These are phyloP conservation scores for Procambarus virginalis DNA, from an alignment of 1,140 invertebrate genomes.

Conservation along the genomic window DNA sequence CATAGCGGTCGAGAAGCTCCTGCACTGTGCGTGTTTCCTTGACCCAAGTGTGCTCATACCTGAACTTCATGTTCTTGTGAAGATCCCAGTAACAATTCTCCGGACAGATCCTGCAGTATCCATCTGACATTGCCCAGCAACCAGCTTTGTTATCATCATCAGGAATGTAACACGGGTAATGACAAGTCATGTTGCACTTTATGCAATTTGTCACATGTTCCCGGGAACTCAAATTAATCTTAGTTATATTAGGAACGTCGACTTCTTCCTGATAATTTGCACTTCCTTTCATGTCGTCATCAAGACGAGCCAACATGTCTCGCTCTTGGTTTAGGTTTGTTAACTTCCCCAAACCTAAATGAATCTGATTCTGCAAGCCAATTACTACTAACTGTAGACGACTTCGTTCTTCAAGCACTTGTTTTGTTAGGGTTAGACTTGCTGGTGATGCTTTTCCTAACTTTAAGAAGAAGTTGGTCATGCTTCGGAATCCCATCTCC, in stretches of 20 bases:
- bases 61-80: no score
- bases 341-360: not conserved
- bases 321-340: slow-evolving; percentile 37
- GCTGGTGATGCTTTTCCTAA: slow-evolving; percentile 25
- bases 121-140: slow-evolving; percentile 25
- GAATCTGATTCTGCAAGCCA: no score
- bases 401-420: not conserved
- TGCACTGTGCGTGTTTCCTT: not conserved
- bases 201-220: no score
- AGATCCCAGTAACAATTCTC: not conserved
- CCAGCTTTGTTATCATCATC: not conserved
- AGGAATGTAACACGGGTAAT: not conserved
- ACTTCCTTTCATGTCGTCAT: not conserved
- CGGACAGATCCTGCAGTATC: slow-evolving; percentile 27
- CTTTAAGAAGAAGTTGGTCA: not conserved
- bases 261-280: slow-evolving; percentile 30
- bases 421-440: slow-evolving; percentile 36
- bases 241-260: not conserved
- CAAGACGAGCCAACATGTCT: slow-evolving; percentile 25
- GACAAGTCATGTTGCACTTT: no score
- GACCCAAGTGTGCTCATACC: no score
- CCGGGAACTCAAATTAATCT: no score
- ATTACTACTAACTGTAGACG: no score
- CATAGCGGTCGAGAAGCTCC: not conserved
- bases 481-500: no score